phyloP scores from a whole-genome alignment of 2,888 invertebrate species.

The Drosophila neonasuta region DNA sequence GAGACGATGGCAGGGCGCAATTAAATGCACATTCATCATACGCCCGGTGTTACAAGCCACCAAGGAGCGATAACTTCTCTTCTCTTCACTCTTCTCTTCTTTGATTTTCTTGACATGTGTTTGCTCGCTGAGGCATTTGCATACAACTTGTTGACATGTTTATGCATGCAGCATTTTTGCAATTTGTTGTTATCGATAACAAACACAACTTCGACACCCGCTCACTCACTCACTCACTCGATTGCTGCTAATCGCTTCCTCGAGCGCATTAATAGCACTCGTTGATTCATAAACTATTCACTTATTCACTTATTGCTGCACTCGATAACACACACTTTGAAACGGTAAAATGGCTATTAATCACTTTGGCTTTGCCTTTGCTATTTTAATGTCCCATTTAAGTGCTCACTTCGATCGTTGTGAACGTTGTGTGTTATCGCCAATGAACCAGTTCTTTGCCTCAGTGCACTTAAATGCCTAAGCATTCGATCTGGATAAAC shows the following conservation, averaged over 20 bases:
- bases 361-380: constrained; percentile 34
- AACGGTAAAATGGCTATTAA: constrained; percentile 48
- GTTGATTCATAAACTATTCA: constrained; percentile 36
- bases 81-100: not conserved
- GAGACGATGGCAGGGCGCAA: constrained; percentile 47
- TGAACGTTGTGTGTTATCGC: constrained; percentile 9
- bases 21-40: constrained; percentile 73
- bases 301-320: constrained; percentile 37
- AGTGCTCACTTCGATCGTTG: not conserved
- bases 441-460: constrained; percentile 43
- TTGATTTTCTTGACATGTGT: constrained; percentile 56
- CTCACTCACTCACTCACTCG: too few species aligned
- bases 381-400: constrained; percentile 37
- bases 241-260: constrained; percentile 2
- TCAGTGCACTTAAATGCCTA: constrained; percentile 23
- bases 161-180: constrained; percentile 35
- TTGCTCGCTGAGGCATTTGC: constrained; percentile 60
- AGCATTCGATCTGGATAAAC: constrained; percentile 16
- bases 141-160: constrained; percentile 48
- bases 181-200: constrained; percentile 46
- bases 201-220: constrained; percentile 1
- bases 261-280: constrained; percentile 4
- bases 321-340: constrained; percentile 39
- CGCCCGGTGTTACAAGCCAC: constrained; percentile 50
- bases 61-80: constrained; percentile 26